A percentile compares a stretch with the other conserved stretches of the same genome.
Evolutionary conservation across 2,113 vertebrate genomes (phyloP).

Genomic region (Monopterus albus): DNA sequence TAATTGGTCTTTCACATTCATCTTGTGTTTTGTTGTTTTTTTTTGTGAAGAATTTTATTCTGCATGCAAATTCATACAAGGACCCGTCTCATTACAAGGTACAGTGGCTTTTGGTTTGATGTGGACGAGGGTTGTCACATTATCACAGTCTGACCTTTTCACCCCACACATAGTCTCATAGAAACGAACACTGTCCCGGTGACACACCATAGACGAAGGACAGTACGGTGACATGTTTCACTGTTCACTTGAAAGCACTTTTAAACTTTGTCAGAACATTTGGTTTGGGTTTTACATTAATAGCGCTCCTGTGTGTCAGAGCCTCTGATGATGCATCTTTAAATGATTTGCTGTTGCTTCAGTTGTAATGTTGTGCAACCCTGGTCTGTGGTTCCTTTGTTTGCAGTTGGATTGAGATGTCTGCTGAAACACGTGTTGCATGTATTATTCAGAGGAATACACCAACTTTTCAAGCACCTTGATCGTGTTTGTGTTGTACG

Average conservation of each 20-base stretch:
- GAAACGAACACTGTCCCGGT: no score
- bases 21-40: conserved; percentile 69
- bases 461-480: conserved; percentile 10
- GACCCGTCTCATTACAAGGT: conserved; percentile 88
- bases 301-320: no score
- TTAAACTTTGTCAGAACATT: neutral
- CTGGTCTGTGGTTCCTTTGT: neutral
- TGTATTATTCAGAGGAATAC: conserved; percentile 1
- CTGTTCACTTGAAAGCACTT: no score
- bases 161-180: no score
- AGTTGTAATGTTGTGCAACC: neutral
- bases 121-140: conserved; percentile 23
- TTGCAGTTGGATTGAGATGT: conserved; percentile 3
- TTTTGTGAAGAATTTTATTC: conserved; percentile 90
- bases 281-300: neutral
- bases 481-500: neutral
- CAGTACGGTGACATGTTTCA: no score
- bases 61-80: conserved; percentile 88
- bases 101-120: conserved; percentile 62
- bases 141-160: no score
- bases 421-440: neutral
- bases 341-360: neutral
- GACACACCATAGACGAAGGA: no score
- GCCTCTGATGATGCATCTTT: neutral
- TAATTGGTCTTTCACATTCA: conserved; percentile 17